Percentiles rank a stretch among this genome's conserved stretches.
Evolutionary conservation across 2,888 invertebrate genomes (phyloP).

Genomic region (Scaptomyza cyrtandrae): DNA sequence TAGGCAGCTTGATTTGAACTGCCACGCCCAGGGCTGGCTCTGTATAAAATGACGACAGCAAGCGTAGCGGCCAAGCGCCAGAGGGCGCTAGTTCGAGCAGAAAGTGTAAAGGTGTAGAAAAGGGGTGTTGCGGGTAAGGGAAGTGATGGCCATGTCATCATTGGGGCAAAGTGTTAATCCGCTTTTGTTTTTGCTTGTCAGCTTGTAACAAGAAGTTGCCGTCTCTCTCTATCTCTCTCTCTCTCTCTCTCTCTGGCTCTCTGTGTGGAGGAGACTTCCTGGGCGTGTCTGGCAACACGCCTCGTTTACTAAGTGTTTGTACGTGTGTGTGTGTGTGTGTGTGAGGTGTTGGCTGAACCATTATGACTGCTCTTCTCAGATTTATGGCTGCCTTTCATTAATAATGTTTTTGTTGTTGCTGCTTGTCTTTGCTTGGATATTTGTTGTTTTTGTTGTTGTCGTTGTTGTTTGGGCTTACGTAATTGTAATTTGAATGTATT

Average conservation of each 20-base stretch:
- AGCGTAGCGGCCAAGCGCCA: constrained; percentile 15
- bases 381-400: constrained; percentile 43
- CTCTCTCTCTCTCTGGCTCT: not conserved
- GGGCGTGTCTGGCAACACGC: constrained; percentile 52
- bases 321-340: constrained; percentile 8
- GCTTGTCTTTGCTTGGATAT: constrained; percentile 31
- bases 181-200: constrained; percentile 68
- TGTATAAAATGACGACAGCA: constrained; percentile 55
- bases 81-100: constrained; percentile 20
- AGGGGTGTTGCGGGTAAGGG: not conserved
- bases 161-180: constrained; percentile 72
- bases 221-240: constrained; percentile 1
- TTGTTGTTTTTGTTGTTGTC: constrained; percentile 47
- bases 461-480: constrained; percentile 72
- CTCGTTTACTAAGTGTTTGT: constrained; percentile 2
- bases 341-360: constrained; percentile 54
- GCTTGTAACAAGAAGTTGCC: constrained; percentile 50
- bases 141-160: constrained; percentile 60
- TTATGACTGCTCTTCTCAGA: constrained; percentile 61
- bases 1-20: constrained; percentile 39
- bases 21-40: constrained; percentile 46
- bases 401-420: constrained; percentile 27
- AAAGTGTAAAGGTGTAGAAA: not conserved
- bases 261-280: constrained; percentile 36
- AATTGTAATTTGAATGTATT: constrained; percentile 77